Evolutionary conservation across 2,888 invertebrate species (phyloP).

Genomic region (Linnaemya vulpina): DNA sequence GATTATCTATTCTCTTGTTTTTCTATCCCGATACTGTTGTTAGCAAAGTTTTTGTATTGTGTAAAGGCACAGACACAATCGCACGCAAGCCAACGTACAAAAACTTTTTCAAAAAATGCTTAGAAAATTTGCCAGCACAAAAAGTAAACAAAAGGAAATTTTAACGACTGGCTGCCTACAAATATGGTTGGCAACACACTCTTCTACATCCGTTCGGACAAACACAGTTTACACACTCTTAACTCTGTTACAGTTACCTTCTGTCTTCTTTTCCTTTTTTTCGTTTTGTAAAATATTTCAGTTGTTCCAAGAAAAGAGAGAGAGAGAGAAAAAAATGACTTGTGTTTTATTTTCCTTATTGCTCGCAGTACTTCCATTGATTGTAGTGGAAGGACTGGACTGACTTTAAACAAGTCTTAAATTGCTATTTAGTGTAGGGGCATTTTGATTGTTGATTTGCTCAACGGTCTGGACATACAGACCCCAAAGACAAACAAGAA

Average conservation of each 20-base stretch:
- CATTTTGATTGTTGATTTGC: slow-evolving; percentile 68
- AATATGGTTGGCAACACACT: slow-evolving; percentile 55
- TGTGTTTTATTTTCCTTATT: neutral
- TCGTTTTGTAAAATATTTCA: neutral
- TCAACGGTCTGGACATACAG: slow-evolving; percentile 27
- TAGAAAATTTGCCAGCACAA: slow-evolving; percentile 37
- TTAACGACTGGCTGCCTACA: slow-evolving; percentile 59
- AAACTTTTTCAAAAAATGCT: slow-evolving; percentile 2
- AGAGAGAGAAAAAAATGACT: neutral
- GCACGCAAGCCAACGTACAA: neutral
- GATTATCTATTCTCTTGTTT: slow-evolving; percentile 60
- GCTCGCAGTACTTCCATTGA: slow-evolving; percentile 58
- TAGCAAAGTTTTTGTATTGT: slow-evolving; percentile 35
- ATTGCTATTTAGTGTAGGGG: slow-evolving; percentile 68
- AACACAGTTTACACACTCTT: slow-evolving; percentile 10
- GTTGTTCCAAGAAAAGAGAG: neutral
- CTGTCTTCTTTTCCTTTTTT: neutral
- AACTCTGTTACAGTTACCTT: slow-evolving; percentile 8
- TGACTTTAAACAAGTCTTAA: slow-evolving; percentile 68
- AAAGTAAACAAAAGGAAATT: slow-evolving; percentile 28
- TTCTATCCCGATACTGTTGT: slow-evolving; percentile 7
- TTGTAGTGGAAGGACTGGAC: slow-evolving; percentile 60
- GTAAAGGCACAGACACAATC: slow-evolving; percentile 21
- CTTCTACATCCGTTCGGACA: slow-evolving; percentile 38
- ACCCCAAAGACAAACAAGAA: slow-evolving; percentile 51